These are phyloP conservation scores for Cephus runcator DNA, from an alignment of 2,888 invertebrate species.

Conservation along the genomic window DNA sequence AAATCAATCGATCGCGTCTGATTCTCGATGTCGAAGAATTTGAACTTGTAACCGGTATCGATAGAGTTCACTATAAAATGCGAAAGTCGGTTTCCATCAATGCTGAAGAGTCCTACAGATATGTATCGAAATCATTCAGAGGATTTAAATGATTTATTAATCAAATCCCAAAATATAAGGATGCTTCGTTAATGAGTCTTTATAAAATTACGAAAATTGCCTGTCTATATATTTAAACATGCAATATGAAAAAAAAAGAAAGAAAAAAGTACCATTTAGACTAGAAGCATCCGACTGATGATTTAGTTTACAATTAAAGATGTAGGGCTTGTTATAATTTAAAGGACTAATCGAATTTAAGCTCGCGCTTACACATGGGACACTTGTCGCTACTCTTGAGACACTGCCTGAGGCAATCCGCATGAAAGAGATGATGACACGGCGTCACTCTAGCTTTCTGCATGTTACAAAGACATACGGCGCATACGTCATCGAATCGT, in stretches of 20 bases:
- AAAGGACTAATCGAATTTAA: conserved; percentile 67
- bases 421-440: conserved; percentile 84
- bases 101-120: not conserved
- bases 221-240: not conserved
- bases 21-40: not conserved
- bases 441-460: conserved; percentile 79
- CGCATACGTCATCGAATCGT: conserved; percentile 81
- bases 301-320: not conserved
- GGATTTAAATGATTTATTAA: not conserved
- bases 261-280: not conserved
- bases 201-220: not conserved
- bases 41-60: not conserved
- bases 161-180: not conserved
- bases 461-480: conserved; percentile 80
- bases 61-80: not conserved
- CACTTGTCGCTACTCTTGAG: conserved; percentile 77
- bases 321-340: not conserved
- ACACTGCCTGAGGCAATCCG: conserved; percentile 79
- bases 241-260: not conserved
- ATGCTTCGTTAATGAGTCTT: not conserved
- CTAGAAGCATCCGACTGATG: not conserved
- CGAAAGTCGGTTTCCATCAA: not conserved
- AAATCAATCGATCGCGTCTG: not conserved
- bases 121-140: not conserved
- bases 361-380: conserved; percentile 80